Percentiles rank a stretch among this genome's conserved stretches.
Conservation (phyloP, 2,888 invertebrate genomes). For the Drosophila mimetica region DNA sequence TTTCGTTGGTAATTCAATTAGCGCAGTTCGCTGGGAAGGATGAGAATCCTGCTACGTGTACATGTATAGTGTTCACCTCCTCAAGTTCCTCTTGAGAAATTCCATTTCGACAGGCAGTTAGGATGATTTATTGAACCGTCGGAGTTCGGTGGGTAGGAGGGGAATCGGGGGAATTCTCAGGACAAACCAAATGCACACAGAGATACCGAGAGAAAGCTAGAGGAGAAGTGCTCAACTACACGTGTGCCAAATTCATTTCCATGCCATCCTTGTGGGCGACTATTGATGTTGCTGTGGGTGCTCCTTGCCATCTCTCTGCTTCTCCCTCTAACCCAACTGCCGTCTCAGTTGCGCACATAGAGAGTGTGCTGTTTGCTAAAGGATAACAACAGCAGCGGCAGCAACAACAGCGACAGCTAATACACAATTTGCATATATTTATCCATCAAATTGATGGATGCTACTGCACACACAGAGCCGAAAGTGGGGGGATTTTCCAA, state of each 20-base stretch:
- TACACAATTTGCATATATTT: constrained; percentile 85
- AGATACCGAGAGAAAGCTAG: constrained; percentile 11
- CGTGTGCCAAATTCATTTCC: constrained; percentile 81
- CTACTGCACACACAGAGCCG: constrained; percentile 75
- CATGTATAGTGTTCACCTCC: constrained; percentile 14
- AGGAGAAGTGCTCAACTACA: constrained; percentile 71
- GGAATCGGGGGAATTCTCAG: constrained; percentile 2
- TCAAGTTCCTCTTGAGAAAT: constrained; percentile 56
- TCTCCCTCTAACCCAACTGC: neutral
- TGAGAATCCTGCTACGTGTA: constrained; percentile 1
- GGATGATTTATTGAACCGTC: constrained; percentile 79
- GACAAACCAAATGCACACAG: constrained; percentile 38
- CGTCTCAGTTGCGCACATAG: constrained; percentile 2
- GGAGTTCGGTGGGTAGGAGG: neutral
- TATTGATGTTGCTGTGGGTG: constrained; percentile 61
- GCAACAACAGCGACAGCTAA: constrained; percentile 79
- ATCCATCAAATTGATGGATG: constrained; percentile 85
- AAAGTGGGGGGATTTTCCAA: constrained; percentile 15
- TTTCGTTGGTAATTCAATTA: constrained; percentile 44
- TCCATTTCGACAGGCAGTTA: constrained; percentile 69
- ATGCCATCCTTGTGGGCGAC: constrained; percentile 59
- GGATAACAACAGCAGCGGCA: constrained; percentile 77
- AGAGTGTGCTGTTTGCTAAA: constrained; percentile 71
- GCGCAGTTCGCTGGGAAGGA: constrained; percentile 16
- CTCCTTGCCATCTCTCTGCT: constrained; percentile 7